Percentiles rank a stretch among this genome's conserved stretches.
phyloP scores from a whole-genome alignment of 2,888 invertebrate species.

The Hanleya hanleyi region DNA sequence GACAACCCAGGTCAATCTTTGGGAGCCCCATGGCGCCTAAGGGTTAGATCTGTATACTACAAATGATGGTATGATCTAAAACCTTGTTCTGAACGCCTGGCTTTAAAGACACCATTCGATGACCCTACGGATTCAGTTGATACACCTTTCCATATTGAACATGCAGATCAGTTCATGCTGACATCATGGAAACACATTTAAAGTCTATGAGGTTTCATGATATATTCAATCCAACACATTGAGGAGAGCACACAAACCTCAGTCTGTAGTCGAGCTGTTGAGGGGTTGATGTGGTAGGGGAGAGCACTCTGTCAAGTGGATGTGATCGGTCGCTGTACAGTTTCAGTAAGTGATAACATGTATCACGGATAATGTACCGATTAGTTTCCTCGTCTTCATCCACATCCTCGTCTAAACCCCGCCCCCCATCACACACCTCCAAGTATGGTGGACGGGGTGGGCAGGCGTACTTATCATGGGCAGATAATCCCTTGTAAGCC shows the following conservation, averaged over 20 bases:
- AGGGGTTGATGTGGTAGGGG: constrained; percentile 84
- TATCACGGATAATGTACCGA: constrained; percentile 73
- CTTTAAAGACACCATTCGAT: too few relatives aligned
- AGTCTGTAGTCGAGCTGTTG: constrained; percentile 87
- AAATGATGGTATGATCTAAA: too few relatives aligned
- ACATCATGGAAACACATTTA: too few relatives aligned
- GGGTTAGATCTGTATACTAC: too few relatives aligned
- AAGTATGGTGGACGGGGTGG: constrained; percentile 71
- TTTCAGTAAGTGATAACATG: constrained; percentile 88
- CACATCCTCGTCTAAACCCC: constrained; percentile 27
- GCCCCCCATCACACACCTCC: constrained; percentile 40
- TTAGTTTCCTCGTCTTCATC: constrained; percentile 67
- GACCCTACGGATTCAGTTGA: too few relatives aligned
- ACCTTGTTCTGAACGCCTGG: too few relatives aligned
- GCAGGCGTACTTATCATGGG: constrained; percentile 56
- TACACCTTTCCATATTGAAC: too few relatives aligned
- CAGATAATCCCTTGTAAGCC: constrained; percentile 71
- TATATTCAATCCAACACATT: too few relatives aligned
- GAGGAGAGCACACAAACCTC: constrained; percentile 62
- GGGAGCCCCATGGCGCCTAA: too few relatives aligned
- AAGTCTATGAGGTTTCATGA: too few relatives aligned
- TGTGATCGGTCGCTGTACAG: constrained; percentile 79
- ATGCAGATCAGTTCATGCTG: too few relatives aligned
- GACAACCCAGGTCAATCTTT: too few relatives aligned
- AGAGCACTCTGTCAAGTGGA: constrained; percentile 80